These are phyloP conservation scores for Pomacea canaliculata DNA, from an alignment of 2,888 invertebrate genomes.

Conservation along the genomic window DNA sequence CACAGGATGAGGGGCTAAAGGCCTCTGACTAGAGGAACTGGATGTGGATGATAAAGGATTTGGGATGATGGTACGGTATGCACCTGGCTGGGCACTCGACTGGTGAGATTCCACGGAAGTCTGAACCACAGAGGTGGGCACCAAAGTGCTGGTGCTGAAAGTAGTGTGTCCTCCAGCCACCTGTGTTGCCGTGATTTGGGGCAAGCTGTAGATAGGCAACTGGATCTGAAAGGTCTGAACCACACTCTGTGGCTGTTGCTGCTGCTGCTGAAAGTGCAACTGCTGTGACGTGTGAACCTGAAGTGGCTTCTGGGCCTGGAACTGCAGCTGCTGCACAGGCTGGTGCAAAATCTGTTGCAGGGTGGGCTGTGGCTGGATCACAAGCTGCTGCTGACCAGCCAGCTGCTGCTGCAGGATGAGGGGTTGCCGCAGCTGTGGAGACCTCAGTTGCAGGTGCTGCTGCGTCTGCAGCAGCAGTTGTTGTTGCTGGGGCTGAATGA, in stretches of 20 bases:
- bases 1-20: not conserved
- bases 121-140: constrained; percentile 11
- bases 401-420: constrained; percentile 19
- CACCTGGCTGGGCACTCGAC: not conserved
- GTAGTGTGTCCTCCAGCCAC: not conserved
- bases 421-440: constrained; percentile 11
- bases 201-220: constrained; percentile 14
- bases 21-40: constrained; percentile 11
- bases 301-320: constrained; percentile 17
- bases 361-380: constrained; percentile 10
- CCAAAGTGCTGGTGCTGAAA: constrained; percentile 4
- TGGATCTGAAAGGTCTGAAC: constrained; percentile 7
- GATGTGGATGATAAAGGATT: constrained; percentile 26
- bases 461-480: constrained; percentile 21
- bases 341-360: constrained; percentile 14
- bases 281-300: constrained; percentile 4
- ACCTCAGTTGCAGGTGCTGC: constrained; percentile 30
- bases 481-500: constrained; percentile 27
- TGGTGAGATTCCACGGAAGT: not conserved
- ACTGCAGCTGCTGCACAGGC: constrained; percentile 19
- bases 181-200: constrained; percentile 7
- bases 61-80: constrained; percentile 33
- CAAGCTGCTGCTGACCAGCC: constrained; percentile 14
- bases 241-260: not conserved
- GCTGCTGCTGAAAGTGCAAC: constrained; percentile 4